These are phyloP conservation scores for Ophonus ardosiacus DNA, from an alignment of 2,888 invertebrate species.

Conservation along the genomic window DNA sequence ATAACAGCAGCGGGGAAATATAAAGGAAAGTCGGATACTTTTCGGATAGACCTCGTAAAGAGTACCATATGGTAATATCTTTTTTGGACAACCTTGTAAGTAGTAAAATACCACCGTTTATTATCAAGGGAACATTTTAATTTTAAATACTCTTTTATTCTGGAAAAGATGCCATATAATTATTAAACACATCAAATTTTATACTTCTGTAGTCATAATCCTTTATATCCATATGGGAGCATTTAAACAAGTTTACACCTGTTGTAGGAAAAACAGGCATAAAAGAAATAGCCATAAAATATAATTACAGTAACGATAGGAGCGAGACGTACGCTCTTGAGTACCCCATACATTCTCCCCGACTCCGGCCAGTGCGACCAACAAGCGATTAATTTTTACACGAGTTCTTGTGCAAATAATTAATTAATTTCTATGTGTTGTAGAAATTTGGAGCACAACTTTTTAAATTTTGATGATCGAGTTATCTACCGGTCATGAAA, in stretches of 20 bases:
- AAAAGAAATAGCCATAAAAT: constrained; percentile 26
- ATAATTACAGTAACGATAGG: constrained; percentile 13
- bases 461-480: no score
- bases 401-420: constrained; percentile 31
- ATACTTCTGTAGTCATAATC: neutral
- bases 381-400: constrained; percentile 44
- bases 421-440: constrained; percentile 48
- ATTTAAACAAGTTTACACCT: constrained; percentile 16
- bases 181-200: constrained; percentile 2
- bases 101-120: neutral
- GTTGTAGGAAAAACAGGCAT: constrained; percentile 18
- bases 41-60: no score
- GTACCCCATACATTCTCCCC: neutral
- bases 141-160: neutral
- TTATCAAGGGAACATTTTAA: neutral
- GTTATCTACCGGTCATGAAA: no score
- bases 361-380: neutral
- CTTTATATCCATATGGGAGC: constrained; percentile 20
- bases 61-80: no score
- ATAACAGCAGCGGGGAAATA: no score
- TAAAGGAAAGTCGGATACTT: no score
- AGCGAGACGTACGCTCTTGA: neutral
- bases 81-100: no score
- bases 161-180: neutral
- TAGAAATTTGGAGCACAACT: neutral